Evolutionary conservation across 1,140 invertebrate genomes (phyloP).

Genomic region (Neotoxoptera formosana): DNA sequence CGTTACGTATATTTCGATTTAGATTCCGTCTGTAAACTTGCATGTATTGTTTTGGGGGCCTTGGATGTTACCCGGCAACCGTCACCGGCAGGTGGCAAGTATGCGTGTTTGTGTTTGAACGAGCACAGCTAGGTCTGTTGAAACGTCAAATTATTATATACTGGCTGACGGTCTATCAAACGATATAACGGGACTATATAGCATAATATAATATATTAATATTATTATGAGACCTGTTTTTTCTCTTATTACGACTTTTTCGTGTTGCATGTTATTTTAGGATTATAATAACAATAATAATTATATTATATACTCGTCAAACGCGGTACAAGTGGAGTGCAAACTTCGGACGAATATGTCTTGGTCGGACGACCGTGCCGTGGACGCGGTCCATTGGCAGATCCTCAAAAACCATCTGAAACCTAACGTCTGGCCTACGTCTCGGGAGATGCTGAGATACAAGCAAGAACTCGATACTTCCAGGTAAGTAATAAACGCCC

Average conservation of each 20-base stretch:
- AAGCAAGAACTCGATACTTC: slow-evolving; percentile 38
- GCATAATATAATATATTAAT: background rate
- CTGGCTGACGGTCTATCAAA: slow-evolving; percentile 6
- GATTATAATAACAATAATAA: background rate
- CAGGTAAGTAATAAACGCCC: background rate
- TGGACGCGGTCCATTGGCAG: slow-evolving; percentile 33
- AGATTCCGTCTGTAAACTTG: background rate
- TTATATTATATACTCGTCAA: background rate
- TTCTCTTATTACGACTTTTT: background rate
- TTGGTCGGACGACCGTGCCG: slow-evolving; percentile 32
- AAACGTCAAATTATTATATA: background rate
- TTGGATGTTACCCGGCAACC: slow-evolving; percentile 51
- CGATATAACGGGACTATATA: background rate
- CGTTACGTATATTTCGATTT: too few species aligned
- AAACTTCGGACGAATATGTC: background rate
- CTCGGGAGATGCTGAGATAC: slow-evolving; percentile 31
- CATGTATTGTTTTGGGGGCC: slow-evolving; percentile 17
- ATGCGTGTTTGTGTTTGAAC: background rate
- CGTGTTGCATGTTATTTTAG: background rate
- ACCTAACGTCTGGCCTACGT: slow-evolving; percentile 8
- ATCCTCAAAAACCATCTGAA: slow-evolving; percentile 49
- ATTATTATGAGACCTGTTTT: background rate
- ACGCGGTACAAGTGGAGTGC: background rate
- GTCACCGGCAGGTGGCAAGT: slow-evolving; percentile 13
- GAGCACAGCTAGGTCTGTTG: background rate